Evolutionary conservation across 2,888 invertebrate genomes (phyloP).

Genomic region (Nephrotoma flavescens): DNA sequence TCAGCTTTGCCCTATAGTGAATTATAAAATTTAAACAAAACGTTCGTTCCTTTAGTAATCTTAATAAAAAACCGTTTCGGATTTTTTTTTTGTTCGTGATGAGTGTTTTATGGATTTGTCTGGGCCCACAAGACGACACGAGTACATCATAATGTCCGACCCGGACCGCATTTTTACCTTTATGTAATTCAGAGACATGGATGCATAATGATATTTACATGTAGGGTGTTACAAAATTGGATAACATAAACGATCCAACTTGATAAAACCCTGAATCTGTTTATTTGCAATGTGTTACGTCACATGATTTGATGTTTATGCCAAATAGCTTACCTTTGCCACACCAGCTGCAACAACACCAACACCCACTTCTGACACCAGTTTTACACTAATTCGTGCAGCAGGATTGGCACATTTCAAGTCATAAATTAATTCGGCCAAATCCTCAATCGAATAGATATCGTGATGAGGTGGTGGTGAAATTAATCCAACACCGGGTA

Average conservation of each 20-base stretch:
- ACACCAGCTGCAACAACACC: constrained; percentile 99
- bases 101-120: not conserved
- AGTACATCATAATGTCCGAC: not conserved
- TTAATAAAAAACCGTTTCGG: not conserved
- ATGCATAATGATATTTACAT: not conserved
- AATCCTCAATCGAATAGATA: constrained; percentile 98
- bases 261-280: not conserved
- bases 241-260: not conserved
- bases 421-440: constrained; percentile 96
- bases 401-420: constrained; percentile 92
- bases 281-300: not conserved
- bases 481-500: constrained; percentile 92
- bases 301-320: not conserved
- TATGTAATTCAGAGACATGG: not conserved
- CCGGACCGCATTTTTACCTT: not conserved
- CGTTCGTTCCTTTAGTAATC: constrained; percentile 8
- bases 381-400: constrained; percentile 91
- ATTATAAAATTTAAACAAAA: constrained; percentile 6
- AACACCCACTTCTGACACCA: constrained; percentile 97
- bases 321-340: constrained; percentile 53
- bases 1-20: constrained; percentile 77
- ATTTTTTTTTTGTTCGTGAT: not conserved
- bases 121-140: not conserved
- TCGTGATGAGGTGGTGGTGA: constrained; percentile 99
- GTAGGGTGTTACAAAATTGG: not conserved